Conservation (phyloP, 2,888 invertebrate genomes). For the Eupsilia transversa region DNA sequence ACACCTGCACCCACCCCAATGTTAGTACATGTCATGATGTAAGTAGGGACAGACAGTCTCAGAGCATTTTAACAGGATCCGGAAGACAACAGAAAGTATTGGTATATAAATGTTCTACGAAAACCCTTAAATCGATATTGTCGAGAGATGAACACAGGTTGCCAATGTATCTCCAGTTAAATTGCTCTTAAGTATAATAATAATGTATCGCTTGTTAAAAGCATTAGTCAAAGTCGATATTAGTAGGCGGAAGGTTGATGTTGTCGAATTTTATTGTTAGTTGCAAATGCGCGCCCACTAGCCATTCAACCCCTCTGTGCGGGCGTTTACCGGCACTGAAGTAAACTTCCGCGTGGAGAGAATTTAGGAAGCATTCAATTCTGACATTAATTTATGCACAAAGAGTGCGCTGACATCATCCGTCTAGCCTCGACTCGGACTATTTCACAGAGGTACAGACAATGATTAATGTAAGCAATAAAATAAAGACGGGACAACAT, state of each 20-base stretch:
- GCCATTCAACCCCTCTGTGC: slow-evolving; percentile 54
- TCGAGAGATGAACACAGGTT: background rate
- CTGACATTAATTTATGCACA: slow-evolving; percentile 50
- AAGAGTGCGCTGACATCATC: slow-evolving; percentile 57
- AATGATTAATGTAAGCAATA: slow-evolving; percentile 52
- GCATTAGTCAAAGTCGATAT: slow-evolving; percentile 43
- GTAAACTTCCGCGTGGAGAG: slow-evolving; percentile 64
- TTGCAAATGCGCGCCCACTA: slow-evolving; percentile 59
- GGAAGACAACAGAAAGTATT: background rate
- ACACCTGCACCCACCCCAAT: slow-evolving; percentile 83
- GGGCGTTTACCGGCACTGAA: slow-evolving; percentile 47
- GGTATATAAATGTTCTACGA: background rate
- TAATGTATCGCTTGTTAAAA: slow-evolving; percentile 20
- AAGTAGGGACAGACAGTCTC: slow-evolving; percentile 21
- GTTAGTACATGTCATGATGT: slow-evolving; percentile 67
- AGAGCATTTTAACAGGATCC: slow-evolving; percentile 35
- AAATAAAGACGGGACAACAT: slow-evolving; percentile 50
- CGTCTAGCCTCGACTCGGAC: slow-evolving; percentile 51
- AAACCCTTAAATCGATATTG: background rate
- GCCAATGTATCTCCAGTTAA: slow-evolving; percentile 24
- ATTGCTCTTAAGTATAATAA: slow-evolving; percentile 20
- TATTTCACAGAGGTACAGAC: slow-evolving; percentile 47
- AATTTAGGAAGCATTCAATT: slow-evolving; percentile 56
- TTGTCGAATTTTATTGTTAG: slow-evolving; percentile 47
- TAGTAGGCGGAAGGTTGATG: slow-evolving; percentile 51